Evolutionary conservation across 2,113 vertebrate genomes (phyloP), one percentile per base, ranked within the genome.

Genomic region (Todiramphus saurophagus): DNA sequence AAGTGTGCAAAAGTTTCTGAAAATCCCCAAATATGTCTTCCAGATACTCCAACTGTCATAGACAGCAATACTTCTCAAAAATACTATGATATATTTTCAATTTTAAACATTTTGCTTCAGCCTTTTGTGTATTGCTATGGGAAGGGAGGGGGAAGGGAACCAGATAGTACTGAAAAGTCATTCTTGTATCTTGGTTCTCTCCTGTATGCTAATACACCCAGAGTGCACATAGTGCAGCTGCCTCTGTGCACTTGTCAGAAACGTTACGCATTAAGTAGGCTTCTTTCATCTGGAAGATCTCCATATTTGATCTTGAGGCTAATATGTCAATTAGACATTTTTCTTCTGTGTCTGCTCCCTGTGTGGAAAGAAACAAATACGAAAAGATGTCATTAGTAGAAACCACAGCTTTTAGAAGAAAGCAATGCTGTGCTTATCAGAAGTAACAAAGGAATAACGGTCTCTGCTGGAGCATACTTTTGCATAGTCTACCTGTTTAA

Each of bases 321-420:
- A 98, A 85, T 97, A 98, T 98, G 78, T 98, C 98, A 94, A 98
- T 98, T 53, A 98, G 97, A 60, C 98, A 98, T 8, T 97, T 98
- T 96, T 98, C 98, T 73, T 98, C 97, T 60, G 92, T 98, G 59
- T 97, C 98, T 77, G 24, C 87, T 91, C 98, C 98, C 98, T 98
- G 80, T 44, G 86, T 91, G 64, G 73, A 91, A 93, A 89, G 78
- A 90, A 75, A 41, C n/a, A 92, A 91, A 81, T 73, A 79, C 16
- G 59, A 18, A 63, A 59, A 89, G 10, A 50, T 53, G 9, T 30
- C 77, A 31, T 25, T 91, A 79, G 62, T 33, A 78, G 68, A 92
- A 92, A 69, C 15, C 6, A 43, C 41, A 69, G 20, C 23, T 89
- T 94, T 88, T 70, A 75, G 39, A 89, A 41, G 20, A 90, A 69